A percentile compares a stretch with the other conserved stretches of the same genome.
Conservation (phyloP, 1,140 invertebrate genomes). For the Heliothis virescens region DNA sequence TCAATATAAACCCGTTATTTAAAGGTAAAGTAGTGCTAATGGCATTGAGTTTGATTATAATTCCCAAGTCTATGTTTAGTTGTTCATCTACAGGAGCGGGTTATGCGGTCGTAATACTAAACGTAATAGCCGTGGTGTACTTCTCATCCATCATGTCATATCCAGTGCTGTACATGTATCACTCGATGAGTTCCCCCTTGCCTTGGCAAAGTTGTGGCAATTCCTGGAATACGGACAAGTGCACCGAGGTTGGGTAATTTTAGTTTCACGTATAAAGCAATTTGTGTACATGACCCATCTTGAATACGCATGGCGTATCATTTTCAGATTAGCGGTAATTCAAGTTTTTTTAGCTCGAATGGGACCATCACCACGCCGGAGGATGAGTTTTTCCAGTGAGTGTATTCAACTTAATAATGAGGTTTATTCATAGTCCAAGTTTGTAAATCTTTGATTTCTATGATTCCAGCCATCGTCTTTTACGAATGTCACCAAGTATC, state of each 20-base stretch:
- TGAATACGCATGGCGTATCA: conserved; percentile 39
- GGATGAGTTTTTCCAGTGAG: conserved; percentile 95
- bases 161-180: conserved; percentile 94
- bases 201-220: conserved; percentile 96
- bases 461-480: conserved; percentile 88
- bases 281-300: conserved; percentile 31
- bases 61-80: conserved; percentile 43
- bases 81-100: conserved; percentile 90
- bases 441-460: not conserved
- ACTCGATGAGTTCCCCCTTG: conserved; percentile 89
- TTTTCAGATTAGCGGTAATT: conserved; percentile 75
- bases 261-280: conserved; percentile 48
- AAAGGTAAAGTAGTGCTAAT: conserved; percentile 90
- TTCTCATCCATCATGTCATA: conserved; percentile 98
- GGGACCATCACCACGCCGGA: conserved; percentile 88
- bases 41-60: conserved; percentile 25
- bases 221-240: conserved; percentile 94
- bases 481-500: conserved; percentile 89
- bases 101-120: conserved; percentile 94
- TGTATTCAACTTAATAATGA: conserved; percentile 49
- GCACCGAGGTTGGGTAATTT: conserved; percentile 86
- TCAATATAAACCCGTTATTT: conserved; percentile 92
- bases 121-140: conserved; percentile 96
- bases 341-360: conserved; percentile 65
- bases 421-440: not conserved